A percentile compares a stretch with the other conserved stretches of the same genome.
phyloP scores from a whole-genome alignment of 2,797 vertebrate species.

The Pangasius mekongensis region DNA sequence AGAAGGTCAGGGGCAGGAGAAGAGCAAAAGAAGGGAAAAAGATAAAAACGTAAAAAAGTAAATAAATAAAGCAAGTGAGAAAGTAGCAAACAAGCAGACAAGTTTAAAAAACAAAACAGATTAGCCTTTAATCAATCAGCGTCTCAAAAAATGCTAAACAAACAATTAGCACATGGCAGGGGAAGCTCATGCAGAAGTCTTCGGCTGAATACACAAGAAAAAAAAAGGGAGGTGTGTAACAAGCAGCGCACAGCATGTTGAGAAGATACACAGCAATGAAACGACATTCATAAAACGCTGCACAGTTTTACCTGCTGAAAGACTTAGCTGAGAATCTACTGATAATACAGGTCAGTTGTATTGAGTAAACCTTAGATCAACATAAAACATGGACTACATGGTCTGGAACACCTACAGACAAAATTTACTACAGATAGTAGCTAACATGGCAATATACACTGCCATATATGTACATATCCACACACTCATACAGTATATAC shows the following conservation, averaged over 20 bases:
- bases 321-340: not conserved
- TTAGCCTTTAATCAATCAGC: constrained; percentile 1
- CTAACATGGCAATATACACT: not conserved
- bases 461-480: not conserved
- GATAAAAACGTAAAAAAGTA: constrained; percentile 72
- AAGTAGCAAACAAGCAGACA: constrained; percentile 55
- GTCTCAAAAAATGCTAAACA: constrained; percentile 31
- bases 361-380: not conserved
- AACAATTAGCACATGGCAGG: not conserved
- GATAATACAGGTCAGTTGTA: not conserved
- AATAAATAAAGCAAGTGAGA: constrained; percentile 69
- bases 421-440: not conserved
- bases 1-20: constrained; percentile 78
- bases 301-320: not conserved
- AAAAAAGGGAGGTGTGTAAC: not conserved
- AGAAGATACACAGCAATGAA: not conserved
- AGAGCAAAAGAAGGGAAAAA: constrained; percentile 75
- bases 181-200: constrained; percentile 61
- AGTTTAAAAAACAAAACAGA: constrained; percentile 55
- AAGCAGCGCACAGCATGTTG: not conserved
- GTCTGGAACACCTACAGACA: not conserved
- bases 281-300: not conserved
- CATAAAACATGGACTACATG: not conserved
- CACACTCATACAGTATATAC: not conserved
- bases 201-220: constrained; percentile 63